Evolutionary conservation across 2,113 vertebrate species (phyloP).

Genomic region (Chloropsis cyanopogon): DNA sequence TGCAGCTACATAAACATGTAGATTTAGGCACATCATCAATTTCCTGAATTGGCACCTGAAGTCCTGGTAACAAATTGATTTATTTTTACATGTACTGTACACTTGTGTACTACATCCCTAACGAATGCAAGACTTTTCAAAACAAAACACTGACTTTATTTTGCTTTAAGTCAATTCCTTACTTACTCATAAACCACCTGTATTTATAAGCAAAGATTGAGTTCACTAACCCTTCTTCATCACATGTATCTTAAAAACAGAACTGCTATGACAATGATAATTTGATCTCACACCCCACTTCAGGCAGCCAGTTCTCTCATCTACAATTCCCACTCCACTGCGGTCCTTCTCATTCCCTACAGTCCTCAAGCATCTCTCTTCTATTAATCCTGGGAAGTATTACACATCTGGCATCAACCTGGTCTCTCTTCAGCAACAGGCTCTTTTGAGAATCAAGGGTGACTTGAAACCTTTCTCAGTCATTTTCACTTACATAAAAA

Average conservation of each 20-base stretch:
- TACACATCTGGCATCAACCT: neutral
- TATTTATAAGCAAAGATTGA: neutral
- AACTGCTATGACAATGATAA: neutral
- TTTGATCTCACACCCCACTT: neutral
- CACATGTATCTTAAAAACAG: neutral
- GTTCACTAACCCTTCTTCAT: neutral
- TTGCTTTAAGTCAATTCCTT: neutral
- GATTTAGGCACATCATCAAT: neutral
- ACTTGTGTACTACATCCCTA: neutral
- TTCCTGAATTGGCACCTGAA: neutral
- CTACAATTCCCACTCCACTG: neutral
- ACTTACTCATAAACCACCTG: neutral
- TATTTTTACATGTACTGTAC: neutral
- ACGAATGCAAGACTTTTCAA: neutral
- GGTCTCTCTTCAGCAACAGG: neutral
- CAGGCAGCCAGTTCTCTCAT: neutral
- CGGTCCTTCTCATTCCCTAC: neutral
- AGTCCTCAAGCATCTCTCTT: neutral
- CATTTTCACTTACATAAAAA: neutral
- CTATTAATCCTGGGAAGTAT: neutral
- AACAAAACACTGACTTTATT: neutral
- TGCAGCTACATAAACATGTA: neutral
- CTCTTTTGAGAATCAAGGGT: neutral
- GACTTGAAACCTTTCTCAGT: neutral
- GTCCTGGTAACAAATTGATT: neutral